Conservation (phyloP, 2,113 vertebrate species). For the Nanorana parkeri region DNA sequence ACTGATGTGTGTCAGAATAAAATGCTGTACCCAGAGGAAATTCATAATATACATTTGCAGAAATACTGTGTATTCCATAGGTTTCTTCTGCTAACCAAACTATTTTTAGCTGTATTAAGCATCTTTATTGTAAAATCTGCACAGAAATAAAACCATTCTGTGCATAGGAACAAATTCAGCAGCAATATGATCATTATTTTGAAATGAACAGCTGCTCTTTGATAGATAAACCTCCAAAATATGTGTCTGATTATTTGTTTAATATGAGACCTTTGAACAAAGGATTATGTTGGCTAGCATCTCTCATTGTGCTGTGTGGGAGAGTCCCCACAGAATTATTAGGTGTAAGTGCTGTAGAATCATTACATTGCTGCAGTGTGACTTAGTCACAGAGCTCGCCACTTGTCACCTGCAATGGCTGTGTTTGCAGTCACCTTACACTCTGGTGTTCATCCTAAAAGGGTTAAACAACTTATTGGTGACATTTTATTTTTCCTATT, state of each 20-base stretch:
- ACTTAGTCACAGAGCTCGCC: conserved; percentile 8
- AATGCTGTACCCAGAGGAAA: too few species aligned
- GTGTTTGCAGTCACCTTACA: neutral
- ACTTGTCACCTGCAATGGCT: conserved; percentile 36
- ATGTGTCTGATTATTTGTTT: neutral
- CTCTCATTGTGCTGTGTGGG: conserved; percentile 17
- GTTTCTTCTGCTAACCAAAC: too few species aligned
- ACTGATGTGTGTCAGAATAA: too few species aligned
- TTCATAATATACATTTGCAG: too few species aligned
- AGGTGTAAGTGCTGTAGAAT: conserved; percentile 14
- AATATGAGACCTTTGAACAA: neutral
- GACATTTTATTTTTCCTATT: conserved; percentile 13
- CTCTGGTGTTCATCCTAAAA: neutral
- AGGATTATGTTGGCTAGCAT: neutral
- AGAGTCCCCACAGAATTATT: conserved; percentile 25
- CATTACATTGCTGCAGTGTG: conserved; percentile 34
- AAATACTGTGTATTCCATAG: too few species aligned
- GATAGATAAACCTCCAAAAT: neutral
- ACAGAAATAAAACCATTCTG: neutral
- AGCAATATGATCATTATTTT: neutral
- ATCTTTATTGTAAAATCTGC: neutral
- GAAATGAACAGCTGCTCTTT: neutral
- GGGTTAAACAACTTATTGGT: conserved; percentile 41
- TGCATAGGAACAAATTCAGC: neutral
- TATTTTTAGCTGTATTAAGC: neutral